Evolutionary conservation across 2,113 vertebrate species (phyloP), one percentile per base, ranked within the genome.

Genomic region (Pica pica): DNA sequence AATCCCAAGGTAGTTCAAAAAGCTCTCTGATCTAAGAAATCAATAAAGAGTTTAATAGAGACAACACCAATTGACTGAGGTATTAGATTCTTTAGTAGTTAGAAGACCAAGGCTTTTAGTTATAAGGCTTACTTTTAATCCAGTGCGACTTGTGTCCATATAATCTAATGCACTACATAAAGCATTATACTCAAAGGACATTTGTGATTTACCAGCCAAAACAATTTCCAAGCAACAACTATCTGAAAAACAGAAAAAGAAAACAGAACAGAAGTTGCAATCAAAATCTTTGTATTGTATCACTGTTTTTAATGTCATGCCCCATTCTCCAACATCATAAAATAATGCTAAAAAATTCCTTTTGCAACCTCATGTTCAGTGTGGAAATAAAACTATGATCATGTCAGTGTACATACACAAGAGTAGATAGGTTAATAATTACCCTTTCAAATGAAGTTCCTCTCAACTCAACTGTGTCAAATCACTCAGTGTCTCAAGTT

Each of bases 11-110:
- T 74, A 93, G 24, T 64, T 88, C 80, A 92, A 78, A 84, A 91
- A 89, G 33, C 90, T 80, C 39, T 91, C 22, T 88, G 57, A 79
- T 79, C 86, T 81, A 61, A 68, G 31, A 83, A 93, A 95, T 96
- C 88, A 2, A 95, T 96, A 53, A 3, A 2, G 39, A 94, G 57
- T 82, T 93, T 93, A 95, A 92, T 15, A 81, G 64, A 90, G 70
- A 84, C 61, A 91, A 46, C 61, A 90, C 19, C 69, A 83, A 70
- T 53, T 87, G 88, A 61, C 61, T 65, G 73, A 86, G 31, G n/a
- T 33, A 57, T 71, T 85, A 35, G 31, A 63, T 85, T 85, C 61
- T 35, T 78, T 39, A 47, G 33, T 16, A 65, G 35, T 76, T 83
- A 69, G 50, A 61, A 90, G 52, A 91, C 15, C 30, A 91, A 90